phyloP scores from a whole-genome alignment of 2,113 vertebrate species.

The Dendrocopos noguchii region DNA sequence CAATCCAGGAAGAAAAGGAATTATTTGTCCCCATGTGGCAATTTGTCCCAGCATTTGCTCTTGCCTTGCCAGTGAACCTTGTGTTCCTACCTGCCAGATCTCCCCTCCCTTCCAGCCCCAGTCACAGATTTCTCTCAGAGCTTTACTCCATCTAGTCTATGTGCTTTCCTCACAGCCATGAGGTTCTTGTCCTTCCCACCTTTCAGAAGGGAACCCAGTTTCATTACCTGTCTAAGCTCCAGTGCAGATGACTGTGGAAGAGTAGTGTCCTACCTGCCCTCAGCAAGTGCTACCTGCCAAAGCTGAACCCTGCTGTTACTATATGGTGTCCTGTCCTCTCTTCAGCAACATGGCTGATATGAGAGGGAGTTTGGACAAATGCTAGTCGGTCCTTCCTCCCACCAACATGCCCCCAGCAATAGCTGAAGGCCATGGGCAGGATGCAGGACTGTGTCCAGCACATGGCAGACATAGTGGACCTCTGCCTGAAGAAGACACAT shows the following conservation, averaged over 20 bases:
- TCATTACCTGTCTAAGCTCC: not conserved
- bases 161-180: not conserved
- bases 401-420: not conserved
- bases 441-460: not conserved
- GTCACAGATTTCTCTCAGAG: not conserved
- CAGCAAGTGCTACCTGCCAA: not conserved
- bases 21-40: accelerated
- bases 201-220: not conserved
- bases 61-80: not conserved
- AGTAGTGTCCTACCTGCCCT: not conserved
- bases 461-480: not conserved
- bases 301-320: not conserved
- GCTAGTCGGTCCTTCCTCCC: not conserved
- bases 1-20: not conserved
- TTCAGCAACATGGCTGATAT: not conserved
- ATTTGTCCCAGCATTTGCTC: not conserved
- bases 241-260: not conserved
- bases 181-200: not conserved
- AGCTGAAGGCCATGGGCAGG: not conserved
- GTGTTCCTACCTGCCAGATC: not conserved
- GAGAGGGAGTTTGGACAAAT: not conserved
- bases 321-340: not conserved
- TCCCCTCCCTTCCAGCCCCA: not conserved
- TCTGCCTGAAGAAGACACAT: accelerated
- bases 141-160: not conserved